These are phyloP conservation scores for Ophthalmolycus amberensis DNA, from an alignment of 2,113 vertebrate genomes.

Conservation along the genomic window DNA sequence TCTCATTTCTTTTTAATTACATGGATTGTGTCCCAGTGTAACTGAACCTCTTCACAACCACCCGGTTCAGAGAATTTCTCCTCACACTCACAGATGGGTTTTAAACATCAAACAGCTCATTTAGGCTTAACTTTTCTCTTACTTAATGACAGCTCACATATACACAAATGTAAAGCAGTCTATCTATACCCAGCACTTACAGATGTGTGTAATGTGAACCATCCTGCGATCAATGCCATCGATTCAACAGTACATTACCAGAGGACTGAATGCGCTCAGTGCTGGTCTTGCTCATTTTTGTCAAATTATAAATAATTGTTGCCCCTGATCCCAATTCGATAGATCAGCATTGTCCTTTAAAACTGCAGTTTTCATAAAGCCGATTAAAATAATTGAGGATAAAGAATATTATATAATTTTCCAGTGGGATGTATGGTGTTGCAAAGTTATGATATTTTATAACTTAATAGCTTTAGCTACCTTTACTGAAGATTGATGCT, in stretches of 20 bases:
- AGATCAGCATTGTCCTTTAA: not conserved
- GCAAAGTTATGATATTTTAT: not conserved
- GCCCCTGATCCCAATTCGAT: not conserved
- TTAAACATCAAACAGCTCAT: conserved; percentile 6
- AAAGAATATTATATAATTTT: not conserved
- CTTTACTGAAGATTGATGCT: not conserved
- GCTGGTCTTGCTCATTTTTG: not conserved
- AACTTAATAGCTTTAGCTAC: not conserved
- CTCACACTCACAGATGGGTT: not conserved
- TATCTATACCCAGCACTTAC: not conserved
- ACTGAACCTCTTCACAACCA: conserved; percentile 58
- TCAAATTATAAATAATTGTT: not conserved
- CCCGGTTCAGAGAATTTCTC: conserved; percentile 34
- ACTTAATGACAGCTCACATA: not conserved
- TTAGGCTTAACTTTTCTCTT: fast-evolving
- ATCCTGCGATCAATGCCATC: conserved; percentile 23
- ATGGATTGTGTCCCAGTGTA: conserved; percentile 64
- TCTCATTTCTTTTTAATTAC: conserved; percentile 81
- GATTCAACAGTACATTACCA: conserved; percentile 25
- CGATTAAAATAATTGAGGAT: not conserved
- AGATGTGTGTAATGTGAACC: conserved; percentile 24
- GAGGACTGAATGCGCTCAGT: not conserved
- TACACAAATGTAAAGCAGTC: conserved; percentile 6
- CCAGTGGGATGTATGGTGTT: not conserved
- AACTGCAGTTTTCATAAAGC: not conserved